Conservation (phyloP, 2,797 vertebrate genomes). For the Neostethus bicornis region DNA sequence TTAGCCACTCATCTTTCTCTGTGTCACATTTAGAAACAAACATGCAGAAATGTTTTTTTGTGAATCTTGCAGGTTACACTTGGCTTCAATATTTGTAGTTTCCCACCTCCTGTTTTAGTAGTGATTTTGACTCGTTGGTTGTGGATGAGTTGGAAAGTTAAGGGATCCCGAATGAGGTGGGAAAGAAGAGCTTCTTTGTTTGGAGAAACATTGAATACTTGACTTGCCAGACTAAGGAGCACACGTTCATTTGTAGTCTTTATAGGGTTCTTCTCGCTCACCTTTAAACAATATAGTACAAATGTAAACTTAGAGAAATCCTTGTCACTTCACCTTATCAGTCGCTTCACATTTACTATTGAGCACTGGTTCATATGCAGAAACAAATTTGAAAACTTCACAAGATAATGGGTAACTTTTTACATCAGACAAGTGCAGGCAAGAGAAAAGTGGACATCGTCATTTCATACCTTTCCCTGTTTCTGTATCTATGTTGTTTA, state of each 20-base stretch:
- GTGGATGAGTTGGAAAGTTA: constrained; percentile 56
- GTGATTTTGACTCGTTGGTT: constrained; percentile 61
- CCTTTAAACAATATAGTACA: constrained; percentile 35
- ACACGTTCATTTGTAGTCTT: constrained; percentile 69
- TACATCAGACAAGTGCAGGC: too few species aligned
- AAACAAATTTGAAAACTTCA: too few species aligned
- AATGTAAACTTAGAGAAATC: not conserved
- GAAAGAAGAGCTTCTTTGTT: constrained; percentile 77
- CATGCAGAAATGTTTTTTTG: too few species aligned
- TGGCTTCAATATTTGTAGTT: too few species aligned
- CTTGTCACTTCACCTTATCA: too few species aligned
- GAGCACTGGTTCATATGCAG: too few species aligned
- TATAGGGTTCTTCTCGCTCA: constrained; percentile 61
- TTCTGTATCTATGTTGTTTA: too few species aligned
- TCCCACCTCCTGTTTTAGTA: constrained; percentile 67
- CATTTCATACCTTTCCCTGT: too few species aligned
- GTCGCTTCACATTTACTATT: too few species aligned
- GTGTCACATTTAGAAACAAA: not conserved
- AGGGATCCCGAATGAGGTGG: constrained; percentile 68
- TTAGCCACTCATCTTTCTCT: constrained; percentile 81
- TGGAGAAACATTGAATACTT: constrained; percentile 69
- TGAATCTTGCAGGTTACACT: not conserved
- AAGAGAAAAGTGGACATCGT: too few species aligned
- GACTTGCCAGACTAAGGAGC: constrained; percentile 69
- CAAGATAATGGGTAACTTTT: too few species aligned